Conservation (phyloP, 2,797 vertebrate species). For the Notamacropus eugenii region DNA sequence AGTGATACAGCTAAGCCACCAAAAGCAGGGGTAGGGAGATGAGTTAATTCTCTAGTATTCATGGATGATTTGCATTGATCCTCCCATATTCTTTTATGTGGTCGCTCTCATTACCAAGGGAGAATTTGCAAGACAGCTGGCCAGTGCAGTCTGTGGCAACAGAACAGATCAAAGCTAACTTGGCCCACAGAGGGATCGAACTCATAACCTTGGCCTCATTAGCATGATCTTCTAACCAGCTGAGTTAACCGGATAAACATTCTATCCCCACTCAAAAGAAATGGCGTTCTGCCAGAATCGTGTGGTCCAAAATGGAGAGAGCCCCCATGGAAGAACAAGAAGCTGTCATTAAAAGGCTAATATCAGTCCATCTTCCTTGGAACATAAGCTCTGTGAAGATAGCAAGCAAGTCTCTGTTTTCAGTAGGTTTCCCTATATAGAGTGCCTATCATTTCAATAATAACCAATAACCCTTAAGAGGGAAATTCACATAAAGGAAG, state of each 20-base stretch:
- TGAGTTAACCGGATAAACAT: background rate
- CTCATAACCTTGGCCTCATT: background rate
- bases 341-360: background rate
- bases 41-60: background rate
- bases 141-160: background rate
- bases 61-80: constrained; percentile 8
- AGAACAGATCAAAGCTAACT: background rate
- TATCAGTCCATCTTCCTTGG: background rate
- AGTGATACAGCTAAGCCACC: background rate
- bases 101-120: background rate
- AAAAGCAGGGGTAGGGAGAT: background rate
- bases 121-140: background rate
- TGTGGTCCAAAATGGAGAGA: background rate
- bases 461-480: constrained; percentile 31
- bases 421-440: background rate
- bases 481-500: constrained; percentile 34
- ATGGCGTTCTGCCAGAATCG: background rate
- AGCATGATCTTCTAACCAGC: background rate
- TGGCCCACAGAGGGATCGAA: background rate
- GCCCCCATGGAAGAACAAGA: background rate
- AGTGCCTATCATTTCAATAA: constrained; percentile 37
- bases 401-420: background rate
- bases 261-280: constrained; percentile 7
- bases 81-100: background rate
- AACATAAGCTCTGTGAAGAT: background rate